phyloP scores from a whole-genome alignment of 2,113 vertebrate species.

The Thomomys bottae region DNA sequence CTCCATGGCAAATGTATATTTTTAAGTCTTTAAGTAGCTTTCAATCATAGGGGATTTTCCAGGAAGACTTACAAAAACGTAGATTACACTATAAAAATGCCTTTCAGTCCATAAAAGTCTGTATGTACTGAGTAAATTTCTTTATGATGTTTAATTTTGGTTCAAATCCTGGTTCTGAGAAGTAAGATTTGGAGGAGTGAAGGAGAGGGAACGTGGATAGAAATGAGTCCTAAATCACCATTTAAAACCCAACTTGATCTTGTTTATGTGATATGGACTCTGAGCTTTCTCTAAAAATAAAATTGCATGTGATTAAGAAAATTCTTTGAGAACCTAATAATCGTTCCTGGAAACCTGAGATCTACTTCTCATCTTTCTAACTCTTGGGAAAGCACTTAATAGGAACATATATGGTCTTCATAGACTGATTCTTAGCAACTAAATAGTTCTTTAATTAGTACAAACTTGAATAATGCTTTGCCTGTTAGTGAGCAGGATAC shows the following conservation, averaged over 20 bases:
- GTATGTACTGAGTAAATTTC: slow-evolving; percentile 70
- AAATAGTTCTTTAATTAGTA: slow-evolving; percentile 80
- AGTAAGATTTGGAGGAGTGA: slow-evolving; percentile 53
- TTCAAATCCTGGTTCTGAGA: slow-evolving; percentile 63
- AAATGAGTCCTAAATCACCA: slow-evolving; percentile 51
- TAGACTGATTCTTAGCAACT: slow-evolving; percentile 77
- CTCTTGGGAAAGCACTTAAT: slow-evolving; percentile 56
- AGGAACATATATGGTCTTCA: slow-evolving; percentile 74
- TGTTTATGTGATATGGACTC: slow-evolving; percentile 62
- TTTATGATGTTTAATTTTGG: slow-evolving; percentile 79
- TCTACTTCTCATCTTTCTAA: slow-evolving; percentile 74
- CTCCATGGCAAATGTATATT: slow-evolving; percentile 18
- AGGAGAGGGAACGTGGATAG: slow-evolving; percentile 41
- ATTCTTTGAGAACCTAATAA: slow-evolving; percentile 76
- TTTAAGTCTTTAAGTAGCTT: slow-evolving; percentile 61
- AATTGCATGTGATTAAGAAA: slow-evolving; percentile 66
- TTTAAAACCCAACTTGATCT: slow-evolving; percentile 64
- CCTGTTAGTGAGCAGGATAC: slow-evolving; percentile 23
- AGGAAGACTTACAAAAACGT: slow-evolving; percentile 70
- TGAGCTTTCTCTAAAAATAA: slow-evolving; percentile 63
- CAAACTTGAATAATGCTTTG: slow-evolving; percentile 65
- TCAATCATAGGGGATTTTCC: slow-evolving; percentile 71
- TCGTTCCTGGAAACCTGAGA: slow-evolving; percentile 75
- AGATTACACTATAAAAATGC: slow-evolving; percentile 79
- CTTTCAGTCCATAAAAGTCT: slow-evolving; percentile 76